Percentiles rank a stretch among this genome's conserved stretches.
Evolutionary conservation across 2,888 invertebrate species (phyloP).

Genomic region (Diaprepes abbreviatus): DNA sequence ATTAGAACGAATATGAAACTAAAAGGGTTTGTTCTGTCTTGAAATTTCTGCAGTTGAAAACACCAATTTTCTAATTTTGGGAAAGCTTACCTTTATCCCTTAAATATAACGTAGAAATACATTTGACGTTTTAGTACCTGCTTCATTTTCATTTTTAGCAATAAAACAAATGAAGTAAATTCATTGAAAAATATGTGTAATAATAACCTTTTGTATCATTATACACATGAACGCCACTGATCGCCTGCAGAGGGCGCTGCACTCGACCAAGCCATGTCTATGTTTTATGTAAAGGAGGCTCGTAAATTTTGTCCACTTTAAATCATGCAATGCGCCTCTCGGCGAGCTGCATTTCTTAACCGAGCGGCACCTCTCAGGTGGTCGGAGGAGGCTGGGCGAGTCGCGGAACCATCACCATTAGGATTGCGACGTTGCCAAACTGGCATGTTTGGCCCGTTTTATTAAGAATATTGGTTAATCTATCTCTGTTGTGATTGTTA

Average conservation of each 20-base stretch:
- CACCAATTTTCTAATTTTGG: no score
- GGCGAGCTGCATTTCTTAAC: slow-evolving; percentile 62
- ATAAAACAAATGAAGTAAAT: no score
- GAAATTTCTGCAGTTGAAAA: no score
- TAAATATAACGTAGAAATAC: no score
- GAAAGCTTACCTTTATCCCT: no score
- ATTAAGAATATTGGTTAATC: neutral
- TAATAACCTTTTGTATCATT: no score
- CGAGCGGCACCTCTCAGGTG: slow-evolving; percentile 63
- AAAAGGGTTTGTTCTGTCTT: no score
- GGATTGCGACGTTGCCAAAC: slow-evolving; percentile 49
- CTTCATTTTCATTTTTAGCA: no score
- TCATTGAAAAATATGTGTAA: no score
- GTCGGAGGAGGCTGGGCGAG: slow-evolving; percentile 55
- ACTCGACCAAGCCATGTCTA: slow-evolving; percentile 64
- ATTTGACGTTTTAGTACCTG: no score
- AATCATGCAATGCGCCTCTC: slow-evolving; percentile 64
- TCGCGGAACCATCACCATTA: slow-evolving; percentile 43
- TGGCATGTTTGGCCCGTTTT: slow-evolving; percentile 14
- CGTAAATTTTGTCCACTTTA: slow-evolving; percentile 66
- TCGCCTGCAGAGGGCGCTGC: slow-evolving; percentile 62
- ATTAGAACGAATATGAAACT: no score
- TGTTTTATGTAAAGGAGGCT: slow-evolving; percentile 66
- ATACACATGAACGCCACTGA: slow-evolving; percentile 32
- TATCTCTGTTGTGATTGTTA: no score